These are phyloP conservation scores for Drosophila varians DNA, from an alignment of 1,140 invertebrate species.

Conservation along the genomic window DNA sequence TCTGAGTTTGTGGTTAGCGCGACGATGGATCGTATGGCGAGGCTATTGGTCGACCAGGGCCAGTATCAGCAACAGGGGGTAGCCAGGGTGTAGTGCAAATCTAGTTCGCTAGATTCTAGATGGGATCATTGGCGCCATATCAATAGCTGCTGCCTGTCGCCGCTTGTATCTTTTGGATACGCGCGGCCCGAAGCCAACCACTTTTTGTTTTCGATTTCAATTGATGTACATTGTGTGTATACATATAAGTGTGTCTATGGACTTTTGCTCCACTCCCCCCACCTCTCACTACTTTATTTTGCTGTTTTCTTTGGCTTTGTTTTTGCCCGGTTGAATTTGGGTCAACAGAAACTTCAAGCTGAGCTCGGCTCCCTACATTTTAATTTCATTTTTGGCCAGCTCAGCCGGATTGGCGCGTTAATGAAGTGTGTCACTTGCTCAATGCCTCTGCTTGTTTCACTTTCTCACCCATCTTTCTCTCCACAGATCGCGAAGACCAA, in stretches of 20 bases:
- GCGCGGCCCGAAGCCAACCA: constrained; percentile 28
- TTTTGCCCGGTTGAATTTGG: constrained; percentile 60
- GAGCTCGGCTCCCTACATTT: constrained; percentile 54
- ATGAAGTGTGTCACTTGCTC: constrained; percentile 39
- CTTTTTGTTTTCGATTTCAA: constrained; percentile 48
- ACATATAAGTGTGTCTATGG: not conserved
- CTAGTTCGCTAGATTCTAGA: constrained; percentile 36
- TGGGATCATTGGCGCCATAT: constrained; percentile 48
- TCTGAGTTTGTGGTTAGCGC: constrained; percentile 37
- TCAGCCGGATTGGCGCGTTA: constrained; percentile 23
- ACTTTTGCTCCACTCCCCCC: not conserved
- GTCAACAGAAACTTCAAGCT: constrained; percentile 75
- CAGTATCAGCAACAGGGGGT: not conserved
- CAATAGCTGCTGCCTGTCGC: constrained; percentile 27
- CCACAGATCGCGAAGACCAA: constrained; percentile 98
- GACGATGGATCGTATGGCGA: constrained; percentile 38
- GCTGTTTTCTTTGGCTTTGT: constrained; percentile 14
- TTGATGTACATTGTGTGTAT: constrained; percentile 36
- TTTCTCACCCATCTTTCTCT: constrained; percentile 8
- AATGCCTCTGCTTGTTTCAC: not conserved
- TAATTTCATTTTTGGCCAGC: constrained; percentile 16
- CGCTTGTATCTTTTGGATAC: constrained; percentile 31
- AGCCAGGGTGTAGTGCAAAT: constrained; percentile 30
- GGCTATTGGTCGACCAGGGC: constrained; percentile 2
- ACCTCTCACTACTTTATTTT: not conserved